Base-by-base conservation (phyloP, 2,113 vertebrate species). In the Amblyornis subalaris region DNA sequence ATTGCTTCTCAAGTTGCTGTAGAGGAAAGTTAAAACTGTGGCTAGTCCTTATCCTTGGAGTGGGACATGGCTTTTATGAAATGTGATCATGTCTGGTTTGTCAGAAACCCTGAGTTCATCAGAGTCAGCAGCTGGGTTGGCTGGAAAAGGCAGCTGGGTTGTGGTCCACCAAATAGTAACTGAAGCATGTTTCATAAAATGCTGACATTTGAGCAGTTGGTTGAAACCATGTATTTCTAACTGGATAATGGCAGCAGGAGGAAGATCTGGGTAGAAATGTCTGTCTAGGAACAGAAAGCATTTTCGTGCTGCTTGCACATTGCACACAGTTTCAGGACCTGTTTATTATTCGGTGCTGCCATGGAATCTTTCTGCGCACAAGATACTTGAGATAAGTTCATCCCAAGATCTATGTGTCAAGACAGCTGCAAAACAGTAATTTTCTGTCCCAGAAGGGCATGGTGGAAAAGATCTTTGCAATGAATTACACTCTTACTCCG, bases 381-480 rank as follows among this genome's bases (percentile, higher is more conserved):
- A 89, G 80, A 82, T 89, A 47, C 29, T 91, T 50, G 78, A 83
- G 89, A 85, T 89, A 95, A 95, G n/a, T 31, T 85, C 75, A 93
- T 83, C 91, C 47, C 85, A 64, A 95, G 91, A 65, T 87, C 53
- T 44, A 9, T 65, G 75, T 92, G 88, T 83, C 77, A 88, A 65
- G 31, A 58, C 86, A 92, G 69, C 61, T 72, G 91, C 44, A 60
- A 77, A 92, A 36, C 5, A 28, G 47, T 57, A 31, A 55, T 62
- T 71, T 80, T 86, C 36, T 90, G 48, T 88, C 35, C 47, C 1
- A 2, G 74, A 80, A 90, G 78, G 67, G 67, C 89, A 83, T 25
- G 72, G 71, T 71, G 67, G 55, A 89, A 95, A 76, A 95, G 74
- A 22, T 22, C 60, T 83, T 85, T 74, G 82, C 60, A 58, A 83